Evolutionary conservation across 1,140 invertebrate genomes (phyloP).

Genomic region (Bombus polaris): DNA sequence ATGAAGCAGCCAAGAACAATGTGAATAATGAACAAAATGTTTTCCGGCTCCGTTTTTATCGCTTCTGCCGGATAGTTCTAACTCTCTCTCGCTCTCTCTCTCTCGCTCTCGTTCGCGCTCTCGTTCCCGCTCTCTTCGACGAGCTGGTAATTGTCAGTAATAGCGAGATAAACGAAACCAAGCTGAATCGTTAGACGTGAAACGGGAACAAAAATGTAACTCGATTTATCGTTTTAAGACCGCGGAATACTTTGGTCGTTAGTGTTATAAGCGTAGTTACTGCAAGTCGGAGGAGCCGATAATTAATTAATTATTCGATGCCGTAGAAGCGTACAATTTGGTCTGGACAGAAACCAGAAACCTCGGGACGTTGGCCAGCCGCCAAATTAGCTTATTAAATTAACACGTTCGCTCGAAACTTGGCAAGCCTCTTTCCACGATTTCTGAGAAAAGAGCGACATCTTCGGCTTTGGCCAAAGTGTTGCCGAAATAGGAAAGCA

Average conservation of each 20-base stretch:
- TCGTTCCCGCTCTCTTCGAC: not conserved
- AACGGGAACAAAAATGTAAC: conserved; percentile 1
- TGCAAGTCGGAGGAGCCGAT: conserved; percentile 43
- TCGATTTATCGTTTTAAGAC: conserved; percentile 15
- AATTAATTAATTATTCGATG: conserved; percentile 72
- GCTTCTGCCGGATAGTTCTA: not conserved
- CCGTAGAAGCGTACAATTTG: conserved; percentile 61
- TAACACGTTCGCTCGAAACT: conserved; percentile 67
- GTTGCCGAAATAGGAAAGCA: not conserved
- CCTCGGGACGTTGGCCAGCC: conserved; percentile 66
- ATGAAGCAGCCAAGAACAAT: not conserved
- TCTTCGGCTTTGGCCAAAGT: not conserved
- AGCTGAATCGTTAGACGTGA: not conserved
- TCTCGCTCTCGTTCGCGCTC: not conserved
- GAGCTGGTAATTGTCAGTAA: not conserved
- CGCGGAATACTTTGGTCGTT: conserved; percentile 39
- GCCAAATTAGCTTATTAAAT: conserved; percentile 78
- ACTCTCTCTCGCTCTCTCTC: not conserved
- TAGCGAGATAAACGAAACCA: not conserved
- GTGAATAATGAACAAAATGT: not conserved
- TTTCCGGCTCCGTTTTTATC: not conserved
- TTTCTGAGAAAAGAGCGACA: conserved; percentile 39
- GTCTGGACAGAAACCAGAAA: conserved; percentile 66
- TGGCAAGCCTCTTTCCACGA: conserved; percentile 47
- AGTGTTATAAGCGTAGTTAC: conserved; percentile 34